phyloP scores from a whole-genome alignment of 2,797 vertebrate species.

The Ctenopoma multispine region DNA sequence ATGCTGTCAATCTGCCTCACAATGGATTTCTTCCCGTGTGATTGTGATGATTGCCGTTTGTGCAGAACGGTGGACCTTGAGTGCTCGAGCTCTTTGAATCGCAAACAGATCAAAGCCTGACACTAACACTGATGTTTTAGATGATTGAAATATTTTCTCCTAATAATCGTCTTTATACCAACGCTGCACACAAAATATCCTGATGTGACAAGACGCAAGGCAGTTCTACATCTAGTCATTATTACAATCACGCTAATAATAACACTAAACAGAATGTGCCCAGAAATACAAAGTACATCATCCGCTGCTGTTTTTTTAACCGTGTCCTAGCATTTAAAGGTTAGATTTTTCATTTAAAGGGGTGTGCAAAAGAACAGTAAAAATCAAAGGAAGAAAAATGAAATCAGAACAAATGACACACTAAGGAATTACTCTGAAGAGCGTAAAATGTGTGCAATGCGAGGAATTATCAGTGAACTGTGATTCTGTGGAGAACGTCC shows the following conservation, averaged over 20 bases:
- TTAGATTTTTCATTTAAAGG: neutral
- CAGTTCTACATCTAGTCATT: neutral
- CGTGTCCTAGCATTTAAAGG: neutral
- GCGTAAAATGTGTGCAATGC: too few relatives aligned
- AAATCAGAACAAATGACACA: neutral
- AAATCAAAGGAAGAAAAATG: neutral
- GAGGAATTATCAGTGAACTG: neutral
- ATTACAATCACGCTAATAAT: slow-evolving; percentile 16
- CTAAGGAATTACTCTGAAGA: too few relatives aligned
- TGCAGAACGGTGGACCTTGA: slow-evolving; percentile 12
- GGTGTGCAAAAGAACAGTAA: neutral
- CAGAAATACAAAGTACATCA: neutral
- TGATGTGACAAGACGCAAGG: neutral
- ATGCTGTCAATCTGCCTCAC: slow-evolving; percentile 13
- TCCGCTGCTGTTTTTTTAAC: neutral
- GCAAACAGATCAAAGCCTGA: slow-evolving; percentile 36
- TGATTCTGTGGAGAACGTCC: neutral
- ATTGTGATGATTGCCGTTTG: slow-evolving; percentile 26
- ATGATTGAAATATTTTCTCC: slow-evolving; percentile 10
- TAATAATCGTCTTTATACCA: slow-evolving; percentile 11
- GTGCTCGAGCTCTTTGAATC: slow-evolving; percentile 21
- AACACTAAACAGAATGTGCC: slow-evolving; percentile 1
- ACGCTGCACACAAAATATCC: neutral
- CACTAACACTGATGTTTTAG: slow-evolving; percentile 16
- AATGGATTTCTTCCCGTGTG: slow-evolving; percentile 21